Conservation (phyloP, 1,140 invertebrate genomes). For the Ladona fulva region DNA sequence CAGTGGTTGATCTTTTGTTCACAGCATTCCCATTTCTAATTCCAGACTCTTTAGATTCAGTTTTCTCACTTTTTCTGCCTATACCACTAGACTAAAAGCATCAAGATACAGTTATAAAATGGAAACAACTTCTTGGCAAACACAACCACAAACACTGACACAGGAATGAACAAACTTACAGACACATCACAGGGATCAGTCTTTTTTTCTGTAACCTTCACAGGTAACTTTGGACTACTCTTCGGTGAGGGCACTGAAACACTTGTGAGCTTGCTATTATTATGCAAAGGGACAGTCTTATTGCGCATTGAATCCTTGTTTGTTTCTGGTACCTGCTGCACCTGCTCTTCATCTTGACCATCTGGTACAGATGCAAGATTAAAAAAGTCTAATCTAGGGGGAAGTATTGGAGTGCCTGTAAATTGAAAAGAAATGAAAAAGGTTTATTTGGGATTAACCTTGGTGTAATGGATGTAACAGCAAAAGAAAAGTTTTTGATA, state of each 20-base stretch:
- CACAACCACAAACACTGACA: background rate
- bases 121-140: background rate
- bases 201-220: background rate
- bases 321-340: background rate
- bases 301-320: background rate
- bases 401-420: constrained; percentile 58
- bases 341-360: constrained; percentile 29
- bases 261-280: background rate
- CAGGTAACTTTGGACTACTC: background rate
- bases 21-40: constrained; percentile 22
- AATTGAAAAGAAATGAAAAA: constrained; percentile 10
- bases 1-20: constrained; percentile 30
- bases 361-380: constrained; percentile 43
- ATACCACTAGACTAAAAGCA: constrained; percentile 24
- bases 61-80: constrained; percentile 28
- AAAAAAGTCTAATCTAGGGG: constrained; percentile 64
- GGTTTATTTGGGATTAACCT: too few species aligned
- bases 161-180: background rate
- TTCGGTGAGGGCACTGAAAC: background rate
- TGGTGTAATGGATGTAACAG: too few species aligned
- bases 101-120: background rate
- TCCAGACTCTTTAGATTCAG: constrained; percentile 19
- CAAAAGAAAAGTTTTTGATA: too few species aligned
- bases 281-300: background rate
- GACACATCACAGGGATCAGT: constrained; percentile 3